Evolutionary conservation across 2,113 vertebrate species (phyloP).

Genomic region (Serilophus lunatus): DNA sequence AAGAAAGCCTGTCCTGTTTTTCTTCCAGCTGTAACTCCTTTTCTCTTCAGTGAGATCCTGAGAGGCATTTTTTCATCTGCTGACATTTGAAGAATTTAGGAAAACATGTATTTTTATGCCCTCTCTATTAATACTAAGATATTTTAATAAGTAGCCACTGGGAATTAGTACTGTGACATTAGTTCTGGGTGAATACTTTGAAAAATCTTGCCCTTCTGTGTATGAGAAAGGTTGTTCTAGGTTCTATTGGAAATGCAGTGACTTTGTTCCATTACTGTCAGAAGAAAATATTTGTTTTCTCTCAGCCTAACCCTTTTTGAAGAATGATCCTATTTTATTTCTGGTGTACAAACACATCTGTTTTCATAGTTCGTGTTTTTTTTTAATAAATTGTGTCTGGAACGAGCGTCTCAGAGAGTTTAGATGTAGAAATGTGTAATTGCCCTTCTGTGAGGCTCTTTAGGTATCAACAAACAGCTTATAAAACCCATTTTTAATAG

Average conservation of each 20-base stretch:
- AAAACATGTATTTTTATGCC: not conserved
- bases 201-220: not conserved
- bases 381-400: not conserved
- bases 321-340: not conserved
- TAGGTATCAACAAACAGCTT: not conserved
- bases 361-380: not conserved
- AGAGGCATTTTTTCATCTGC: not conserved
- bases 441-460: not conserved
- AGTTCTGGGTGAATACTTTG: not conserved
- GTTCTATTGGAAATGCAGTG: not conserved
- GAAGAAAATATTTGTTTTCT: not conserved
- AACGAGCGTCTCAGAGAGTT: not conserved
- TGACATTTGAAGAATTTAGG: not conserved
- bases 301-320: not conserved
- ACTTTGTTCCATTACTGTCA: not conserved
- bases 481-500: not conserved
- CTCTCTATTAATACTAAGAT: not conserved
- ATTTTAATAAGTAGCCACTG: not conserved
- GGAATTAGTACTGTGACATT: not conserved
- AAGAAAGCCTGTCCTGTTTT: not conserved
- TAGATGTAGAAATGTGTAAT: not conserved
- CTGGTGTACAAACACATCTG: not conserved
- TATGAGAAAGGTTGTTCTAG: not conserved
- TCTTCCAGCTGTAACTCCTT: not conserved
- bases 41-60: not conserved